phyloP scores from a whole-genome alignment of 2,113 vertebrate species.

The Scopus umbretta region DNA sequence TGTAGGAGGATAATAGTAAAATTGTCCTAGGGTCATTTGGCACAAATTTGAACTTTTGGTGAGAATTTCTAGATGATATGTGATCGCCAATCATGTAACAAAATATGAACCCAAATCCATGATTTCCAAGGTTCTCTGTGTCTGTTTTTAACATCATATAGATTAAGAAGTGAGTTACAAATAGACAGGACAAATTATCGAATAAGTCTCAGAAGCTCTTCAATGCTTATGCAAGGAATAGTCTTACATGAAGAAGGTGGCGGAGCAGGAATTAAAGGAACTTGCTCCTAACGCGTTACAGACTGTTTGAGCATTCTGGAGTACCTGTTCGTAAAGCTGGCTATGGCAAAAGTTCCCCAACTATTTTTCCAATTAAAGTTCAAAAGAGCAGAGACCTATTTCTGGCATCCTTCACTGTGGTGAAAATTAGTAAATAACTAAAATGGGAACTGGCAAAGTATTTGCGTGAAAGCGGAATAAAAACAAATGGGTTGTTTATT shows the following conservation, averaged over 20 bases:
- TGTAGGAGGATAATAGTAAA: not conserved
- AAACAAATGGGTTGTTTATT: not conserved
- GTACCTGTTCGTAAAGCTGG: not conserved
- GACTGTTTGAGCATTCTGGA: not conserved
- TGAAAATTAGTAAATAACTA: not conserved
- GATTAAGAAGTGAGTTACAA: not conserved
- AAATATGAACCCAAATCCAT: not conserved
- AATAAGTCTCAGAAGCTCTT: not conserved
- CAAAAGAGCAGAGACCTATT: not conserved
- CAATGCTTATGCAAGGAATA: not conserved
- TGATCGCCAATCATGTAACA: not conserved
- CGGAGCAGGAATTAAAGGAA: not conserved
- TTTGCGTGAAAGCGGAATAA: not conserved
- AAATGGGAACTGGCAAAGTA: not conserved
- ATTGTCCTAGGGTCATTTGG: not conserved
- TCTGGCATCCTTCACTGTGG: not conserved
- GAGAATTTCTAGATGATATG: not conserved
- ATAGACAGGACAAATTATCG: not conserved
- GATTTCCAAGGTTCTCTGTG: not conserved
- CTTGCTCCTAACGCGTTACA: not conserved
- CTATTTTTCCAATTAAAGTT: not conserved
- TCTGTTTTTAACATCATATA: not conserved
- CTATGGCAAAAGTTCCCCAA: not conserved
- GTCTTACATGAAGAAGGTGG: not conserved
- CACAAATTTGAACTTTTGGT: not conserved